Conservation (phyloP, 2,113 vertebrate species). For the Thomomys bottae region DNA sequence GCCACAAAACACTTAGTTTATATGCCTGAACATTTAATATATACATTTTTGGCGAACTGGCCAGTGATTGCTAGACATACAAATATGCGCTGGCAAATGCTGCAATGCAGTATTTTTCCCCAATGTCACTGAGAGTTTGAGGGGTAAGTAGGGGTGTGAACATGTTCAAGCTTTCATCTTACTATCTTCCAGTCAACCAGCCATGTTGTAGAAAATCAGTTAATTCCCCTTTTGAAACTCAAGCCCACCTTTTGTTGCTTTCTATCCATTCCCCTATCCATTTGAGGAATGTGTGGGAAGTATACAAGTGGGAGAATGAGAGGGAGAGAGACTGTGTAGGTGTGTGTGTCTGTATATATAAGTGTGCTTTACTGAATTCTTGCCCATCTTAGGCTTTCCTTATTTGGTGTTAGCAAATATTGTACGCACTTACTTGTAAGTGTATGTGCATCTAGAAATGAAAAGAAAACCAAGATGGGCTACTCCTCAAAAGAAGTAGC, state of each 20-base stretch:
- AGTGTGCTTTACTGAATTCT: conserved; percentile 43
- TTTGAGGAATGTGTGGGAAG: conserved; percentile 15
- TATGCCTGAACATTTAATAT: conserved; percentile 79
- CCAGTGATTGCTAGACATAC: conserved; percentile 80
- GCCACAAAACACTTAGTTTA: conserved; percentile 78
- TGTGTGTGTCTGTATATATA: neutral
- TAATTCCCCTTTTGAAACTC: conserved; percentile 51
- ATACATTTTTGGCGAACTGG: conserved; percentile 82
- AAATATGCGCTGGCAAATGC: conserved; percentile 83
- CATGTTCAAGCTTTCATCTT: conserved; percentile 9
- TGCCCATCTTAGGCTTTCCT: conserved; percentile 66
- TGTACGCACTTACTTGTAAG: conserved; percentile 21
- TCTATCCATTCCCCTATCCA: neutral
- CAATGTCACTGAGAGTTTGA: conserved; percentile 86
- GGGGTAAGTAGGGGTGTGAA: conserved; percentile 70
- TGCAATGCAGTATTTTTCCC: conserved; percentile 89
- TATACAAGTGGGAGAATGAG: neutral
- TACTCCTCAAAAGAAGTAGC: conserved; percentile 8
- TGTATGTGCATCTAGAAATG: conserved; percentile 38
- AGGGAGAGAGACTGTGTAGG: neutral
- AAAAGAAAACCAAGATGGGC: conserved; percentile 47
- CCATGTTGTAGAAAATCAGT: conserved; percentile 60
- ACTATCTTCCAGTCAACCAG: conserved; percentile 18
- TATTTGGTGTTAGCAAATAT: conserved; percentile 60
- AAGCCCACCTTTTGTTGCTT: conserved; percentile 55